These are phyloP conservation scores for Apogon hyalosoma DNA, from an alignment of 2,797 vertebrate species.

Conservation along the genomic window DNA sequence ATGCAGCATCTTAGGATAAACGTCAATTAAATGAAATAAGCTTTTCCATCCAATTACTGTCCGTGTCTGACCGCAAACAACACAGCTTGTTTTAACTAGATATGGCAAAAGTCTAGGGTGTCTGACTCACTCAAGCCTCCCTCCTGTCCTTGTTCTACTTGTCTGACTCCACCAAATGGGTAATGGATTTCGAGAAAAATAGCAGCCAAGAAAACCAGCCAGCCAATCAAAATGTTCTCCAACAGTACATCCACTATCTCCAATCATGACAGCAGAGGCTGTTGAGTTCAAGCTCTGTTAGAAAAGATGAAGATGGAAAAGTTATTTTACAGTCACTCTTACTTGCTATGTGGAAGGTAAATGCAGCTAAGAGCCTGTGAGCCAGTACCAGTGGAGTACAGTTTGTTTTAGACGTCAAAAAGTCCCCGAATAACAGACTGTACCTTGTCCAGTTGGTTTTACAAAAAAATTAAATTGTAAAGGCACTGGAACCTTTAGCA, in stretches of 20 bases:
- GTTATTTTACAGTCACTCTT: not conserved
- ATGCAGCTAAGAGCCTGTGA: not conserved
- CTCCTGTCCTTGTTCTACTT: constrained; percentile 59
- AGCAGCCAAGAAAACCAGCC: constrained; percentile 58
- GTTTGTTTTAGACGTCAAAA: not conserved
- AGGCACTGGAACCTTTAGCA: not conserved
- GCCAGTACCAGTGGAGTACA: not conserved
- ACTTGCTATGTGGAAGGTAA: not conserved
- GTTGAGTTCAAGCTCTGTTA: constrained; percentile 20
- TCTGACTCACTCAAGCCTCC: constrained; percentile 55
- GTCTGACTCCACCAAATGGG: constrained; percentile 58
- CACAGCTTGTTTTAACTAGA: constrained; percentile 46
- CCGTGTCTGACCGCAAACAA: constrained; percentile 38
- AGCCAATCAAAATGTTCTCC: constrained; percentile 53
- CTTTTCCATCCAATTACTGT: constrained; percentile 23
- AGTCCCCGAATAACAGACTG: not conserved
- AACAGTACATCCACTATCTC: constrained; percentile 25
- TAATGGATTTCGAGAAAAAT: constrained; percentile 61
- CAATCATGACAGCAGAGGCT: constrained; percentile 24
- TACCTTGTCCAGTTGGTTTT: too few relatives aligned
- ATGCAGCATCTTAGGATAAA: constrained; percentile 17
- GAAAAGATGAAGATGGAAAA: constrained; percentile 26
- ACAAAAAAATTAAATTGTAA: too few relatives aligned
- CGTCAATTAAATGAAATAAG: constrained; percentile 42
- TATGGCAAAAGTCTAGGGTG: constrained; percentile 36